A percentile compares a stretch with the other conserved stretches of the same genome.
phyloP scores from a whole-genome alignment of 2,113 vertebrate genomes.

The Scomber scombrus region DNA sequence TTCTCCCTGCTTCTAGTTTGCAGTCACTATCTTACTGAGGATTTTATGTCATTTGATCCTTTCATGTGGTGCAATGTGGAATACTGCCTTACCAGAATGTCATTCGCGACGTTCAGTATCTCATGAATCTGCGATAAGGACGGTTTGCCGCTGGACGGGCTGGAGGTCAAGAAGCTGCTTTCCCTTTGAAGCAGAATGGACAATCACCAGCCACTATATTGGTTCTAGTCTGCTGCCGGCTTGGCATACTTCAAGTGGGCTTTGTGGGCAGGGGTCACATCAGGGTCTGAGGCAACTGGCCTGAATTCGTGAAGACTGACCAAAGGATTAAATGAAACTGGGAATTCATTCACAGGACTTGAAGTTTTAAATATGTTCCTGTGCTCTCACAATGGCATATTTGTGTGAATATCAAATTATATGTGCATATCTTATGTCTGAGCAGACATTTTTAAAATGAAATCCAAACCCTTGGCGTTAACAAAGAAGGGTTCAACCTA shows the following conservation, averaged over 20 bases:
- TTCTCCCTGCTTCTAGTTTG: slow-evolving; percentile 30
- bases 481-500: slow-evolving; percentile 34
- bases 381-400: slow-evolving; percentile 60
- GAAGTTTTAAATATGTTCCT: slow-evolving; percentile 50
- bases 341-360: slow-evolving; percentile 61
- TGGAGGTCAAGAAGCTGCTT: slow-evolving; percentile 43
- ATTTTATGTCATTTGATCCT: slow-evolving; percentile 48
- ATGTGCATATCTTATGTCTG: slow-evolving; percentile 60
- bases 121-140: slow-evolving; percentile 37
- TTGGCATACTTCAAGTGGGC: slow-evolving; percentile 67
- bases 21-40: slow-evolving; percentile 27
- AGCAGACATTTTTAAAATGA: slow-evolving; percentile 54
- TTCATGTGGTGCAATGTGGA: slow-evolving; percentile 63
- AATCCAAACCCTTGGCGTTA: slow-evolving; percentile 19
- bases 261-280: slow-evolving; percentile 63
- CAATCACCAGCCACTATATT: slow-evolving; percentile 64
- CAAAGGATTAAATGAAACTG: slow-evolving; percentile 61
- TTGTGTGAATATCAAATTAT: slow-evolving; percentile 65
- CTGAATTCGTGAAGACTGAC: slow-evolving; percentile 46
- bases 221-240: slow-evolving; percentile 61
- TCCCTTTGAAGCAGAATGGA: slow-evolving; percentile 51
- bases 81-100: slow-evolving; percentile 73
- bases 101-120: slow-evolving; percentile 39
- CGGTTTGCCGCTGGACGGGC: slow-evolving; percentile 20
- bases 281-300: slow-evolving; percentile 59